Evolutionary conservation across 2,888 invertebrate genomes (phyloP), one percentile per base, ranked within the genome.

Genomic region (Oscheius onirici): DNA sequence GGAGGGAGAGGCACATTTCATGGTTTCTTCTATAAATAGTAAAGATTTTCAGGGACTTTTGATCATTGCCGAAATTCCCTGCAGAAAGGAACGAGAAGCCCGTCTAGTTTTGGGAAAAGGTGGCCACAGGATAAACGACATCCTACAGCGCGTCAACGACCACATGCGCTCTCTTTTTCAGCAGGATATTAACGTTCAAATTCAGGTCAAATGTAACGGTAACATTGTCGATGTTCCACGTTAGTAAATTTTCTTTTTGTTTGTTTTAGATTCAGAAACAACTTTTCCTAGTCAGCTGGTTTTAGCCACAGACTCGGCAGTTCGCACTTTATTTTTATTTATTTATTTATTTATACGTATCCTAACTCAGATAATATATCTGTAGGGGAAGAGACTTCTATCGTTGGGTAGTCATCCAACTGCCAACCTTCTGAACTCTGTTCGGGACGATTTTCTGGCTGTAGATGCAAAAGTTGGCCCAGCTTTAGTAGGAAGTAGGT

Each of bases 61-160:
- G 58, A 75, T 84, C 49, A 82, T 83, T 43, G 83, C 77, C 1
- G 83, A 85, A 43, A 76, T 85, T 15, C 57, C 71, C 15, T 83
- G 82, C 55, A 71, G 75, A n/a, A 85, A 85, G 67, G 72, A 76
- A n/a, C 66, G 83, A 55, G 74, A 77, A 24, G 85, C 80, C n/a
- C 51, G 76, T 5, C 52, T 83, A 44, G 71, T 85, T 0, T 63
- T 82, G 1, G 78, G 78, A 28, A 67, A 72, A 49, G 72, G 66
- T 3, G 78, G 80, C 10, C 68, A 61, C 17, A 43, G 76, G 54
- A 75, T 78, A 15, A 54, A 74, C 28, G 72, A 82, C 40, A 79
- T 82, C 22, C 78, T 78, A 0, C 46, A 73, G 10, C 71, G 80
- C 24, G 81, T 83, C 54, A 81, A 81, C 46, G 77, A 77, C 10